Percentiles rank a stretch among this genome's conserved stretches.
Conservation (phyloP, 2,888 invertebrate species). For the Hesperia comma region DNA sequence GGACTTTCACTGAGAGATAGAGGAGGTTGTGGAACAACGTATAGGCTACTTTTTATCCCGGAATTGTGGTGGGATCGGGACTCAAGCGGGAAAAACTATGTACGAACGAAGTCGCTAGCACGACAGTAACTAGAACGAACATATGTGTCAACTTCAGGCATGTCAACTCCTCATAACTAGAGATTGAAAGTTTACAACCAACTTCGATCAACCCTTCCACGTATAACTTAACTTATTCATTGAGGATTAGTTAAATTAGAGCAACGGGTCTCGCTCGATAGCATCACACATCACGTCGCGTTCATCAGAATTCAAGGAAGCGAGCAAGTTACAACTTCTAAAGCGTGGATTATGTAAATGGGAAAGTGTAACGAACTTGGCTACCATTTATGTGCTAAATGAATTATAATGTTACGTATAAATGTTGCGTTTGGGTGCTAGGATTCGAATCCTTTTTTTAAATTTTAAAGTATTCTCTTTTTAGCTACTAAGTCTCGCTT, state of each 20-base stretch:
- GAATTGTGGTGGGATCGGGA: no score
- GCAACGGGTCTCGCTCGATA: conserved; percentile 5
- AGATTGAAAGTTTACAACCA: neutral
- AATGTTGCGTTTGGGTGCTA: neutral
- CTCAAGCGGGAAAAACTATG: no score
- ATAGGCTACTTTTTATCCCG: no score
- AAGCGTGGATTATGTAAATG: conserved; percentile 32
- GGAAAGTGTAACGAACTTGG: neutral
- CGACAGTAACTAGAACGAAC: no score
- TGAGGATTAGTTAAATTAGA: conserved; percentile 14
- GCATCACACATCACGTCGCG: conserved; percentile 13
- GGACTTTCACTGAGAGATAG: no score
- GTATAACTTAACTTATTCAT: conserved; percentile 7
- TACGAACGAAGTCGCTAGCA: no score
- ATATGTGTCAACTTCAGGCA: no score
- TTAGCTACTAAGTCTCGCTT: no score
- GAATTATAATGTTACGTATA: conserved; percentile 6
- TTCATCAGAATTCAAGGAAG: conserved; percentile 34
- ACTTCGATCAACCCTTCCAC: neutral
- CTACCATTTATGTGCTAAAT: conserved; percentile 7
- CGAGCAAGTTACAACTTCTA: conserved; percentile 28
- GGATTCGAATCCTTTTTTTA: neutral
- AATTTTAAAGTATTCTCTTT: no score
- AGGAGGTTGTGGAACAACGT: no score
- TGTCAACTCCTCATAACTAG: no score